Conservation (phyloP, 2,888 invertebrate genomes). For the Xanthia icteritia region DNA sequence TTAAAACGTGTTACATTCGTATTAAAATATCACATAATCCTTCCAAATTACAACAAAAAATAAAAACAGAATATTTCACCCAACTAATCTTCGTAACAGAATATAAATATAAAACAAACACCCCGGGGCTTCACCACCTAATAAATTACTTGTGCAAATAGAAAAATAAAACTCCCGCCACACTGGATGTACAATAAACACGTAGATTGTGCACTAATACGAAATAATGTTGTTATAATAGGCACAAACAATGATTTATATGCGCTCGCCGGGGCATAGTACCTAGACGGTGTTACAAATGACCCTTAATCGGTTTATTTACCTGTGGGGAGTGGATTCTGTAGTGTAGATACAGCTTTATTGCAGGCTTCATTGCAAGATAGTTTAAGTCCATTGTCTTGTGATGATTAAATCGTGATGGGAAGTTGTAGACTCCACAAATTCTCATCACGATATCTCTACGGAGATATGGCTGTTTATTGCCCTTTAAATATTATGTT, state of each 20-base stretch:
- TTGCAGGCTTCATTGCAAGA: conserved; percentile 20
- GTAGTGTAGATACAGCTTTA: conserved; percentile 38
- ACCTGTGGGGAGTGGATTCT: conserved; percentile 34
- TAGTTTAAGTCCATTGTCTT: conserved; percentile 24
- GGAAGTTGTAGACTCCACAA: neutral
- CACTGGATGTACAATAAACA: conserved; percentile 70
- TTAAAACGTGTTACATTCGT: neutral
- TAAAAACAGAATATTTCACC: conserved; percentile 13
- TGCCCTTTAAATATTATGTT: neutral
- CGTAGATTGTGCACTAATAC: conserved; percentile 70
- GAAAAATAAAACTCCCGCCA: conserved; percentile 72
- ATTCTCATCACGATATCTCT: too few species aligned
- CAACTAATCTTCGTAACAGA: conserved; percentile 40
- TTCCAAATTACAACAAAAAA: conserved; percentile 11
- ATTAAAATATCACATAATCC: conserved; percentile 30
- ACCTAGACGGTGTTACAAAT: conserved; percentile 56
- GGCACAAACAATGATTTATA: conserved; percentile 67
- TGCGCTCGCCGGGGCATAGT: conserved; percentile 26
- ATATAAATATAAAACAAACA: conserved; percentile 47
- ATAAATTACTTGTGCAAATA: conserved; percentile 70
- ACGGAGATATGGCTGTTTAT: neutral
- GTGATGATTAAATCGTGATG: neutral
- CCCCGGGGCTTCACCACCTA: conserved; percentile 48
- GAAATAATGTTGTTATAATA: conserved; percentile 73
- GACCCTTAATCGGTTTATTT: conserved; percentile 63